A percentile compares a stretch with the other conserved stretches of the same genome.
phyloP scores from a whole-genome alignment of 2,113 vertebrate genomes.

The Urocolius indicus region DNA sequence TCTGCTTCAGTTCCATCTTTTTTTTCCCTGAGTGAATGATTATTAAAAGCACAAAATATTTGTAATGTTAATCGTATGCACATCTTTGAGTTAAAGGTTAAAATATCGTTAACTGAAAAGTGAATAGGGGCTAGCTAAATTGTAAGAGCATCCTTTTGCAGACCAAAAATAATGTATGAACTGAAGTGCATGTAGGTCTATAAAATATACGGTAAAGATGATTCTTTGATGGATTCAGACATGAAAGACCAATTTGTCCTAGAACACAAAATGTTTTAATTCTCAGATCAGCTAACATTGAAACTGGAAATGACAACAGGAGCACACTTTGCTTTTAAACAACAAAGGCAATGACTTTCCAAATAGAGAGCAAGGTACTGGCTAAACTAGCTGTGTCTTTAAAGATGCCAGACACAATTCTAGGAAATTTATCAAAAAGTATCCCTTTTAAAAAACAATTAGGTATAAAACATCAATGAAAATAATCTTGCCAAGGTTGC shows the following conservation, averaged over 20 bases:
- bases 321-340: neutral
- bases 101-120: neutral
- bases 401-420: constrained; percentile 43
- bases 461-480: constrained; percentile 13
- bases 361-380: neutral
- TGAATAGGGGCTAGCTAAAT: neutral
- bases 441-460: constrained; percentile 45
- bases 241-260: neutral
- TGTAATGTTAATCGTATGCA: neutral
- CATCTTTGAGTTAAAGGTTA: neutral
- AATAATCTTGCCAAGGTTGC: constrained; percentile 28
- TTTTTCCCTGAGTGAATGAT: neutral
- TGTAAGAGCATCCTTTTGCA: neutral
- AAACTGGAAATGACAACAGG: neutral
- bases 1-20: neutral
- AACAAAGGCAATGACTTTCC: constrained; percentile 28
- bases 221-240: neutral
- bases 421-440: constrained; percentile 51
- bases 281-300: neutral
- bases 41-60: neutral
- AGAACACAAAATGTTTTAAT: neutral
- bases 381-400: neutral
- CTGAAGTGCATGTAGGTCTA: neutral
- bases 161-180: neutral
- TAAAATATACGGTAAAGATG: neutral